Percentiles rank a stretch among this genome's conserved stretches.
These are phyloP conservation scores for Nesogale talazaci DNA, from an alignment of 2,113 vertebrate genomes.

Conservation along the genomic window DNA sequence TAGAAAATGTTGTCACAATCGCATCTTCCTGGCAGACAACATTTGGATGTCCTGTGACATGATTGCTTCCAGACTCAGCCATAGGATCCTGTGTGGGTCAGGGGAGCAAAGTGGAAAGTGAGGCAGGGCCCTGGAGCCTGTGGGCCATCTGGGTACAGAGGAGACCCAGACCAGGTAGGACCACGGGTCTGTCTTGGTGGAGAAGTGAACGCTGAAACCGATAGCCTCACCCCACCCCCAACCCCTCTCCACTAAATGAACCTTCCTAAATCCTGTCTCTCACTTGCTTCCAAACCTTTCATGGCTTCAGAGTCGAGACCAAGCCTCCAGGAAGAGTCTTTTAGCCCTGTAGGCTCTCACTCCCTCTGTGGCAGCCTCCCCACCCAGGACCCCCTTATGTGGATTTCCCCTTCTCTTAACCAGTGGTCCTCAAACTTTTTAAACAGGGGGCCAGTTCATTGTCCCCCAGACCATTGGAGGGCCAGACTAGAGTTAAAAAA, in stretches of 20 bases:
- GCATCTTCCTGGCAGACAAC: neutral
- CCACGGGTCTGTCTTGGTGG: neutral
- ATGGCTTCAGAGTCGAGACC: neutral
- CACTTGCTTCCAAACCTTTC: neutral
- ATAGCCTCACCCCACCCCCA: neutral
- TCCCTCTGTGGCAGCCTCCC: neutral
- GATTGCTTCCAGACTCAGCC: constrained; percentile 27
- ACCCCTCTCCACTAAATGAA: neutral
- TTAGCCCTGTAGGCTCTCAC: neutral
- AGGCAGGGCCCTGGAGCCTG: neutral
- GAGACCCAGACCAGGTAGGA: neutral
- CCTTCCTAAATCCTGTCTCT: neutral
- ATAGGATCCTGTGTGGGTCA: neutral
- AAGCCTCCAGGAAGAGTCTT: neutral
- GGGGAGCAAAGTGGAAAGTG: neutral
- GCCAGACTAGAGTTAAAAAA: too few relatives aligned
- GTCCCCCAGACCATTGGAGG: too few relatives aligned
- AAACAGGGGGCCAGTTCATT: too few relatives aligned
- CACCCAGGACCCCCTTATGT: neutral
- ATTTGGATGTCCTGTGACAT: constrained; percentile 15
- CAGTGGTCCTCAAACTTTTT: too few relatives aligned
- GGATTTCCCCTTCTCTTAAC: too few relatives aligned
- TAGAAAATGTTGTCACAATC: constrained; percentile 39
- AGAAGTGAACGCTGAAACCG: neutral
- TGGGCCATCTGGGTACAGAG: neutral